A percentile compares a stretch with the other conserved stretches of the same genome.
Evolutionary conservation across 2,113 vertebrate genomes (phyloP).

Genomic region (Isurus oxyrinchus): DNA sequence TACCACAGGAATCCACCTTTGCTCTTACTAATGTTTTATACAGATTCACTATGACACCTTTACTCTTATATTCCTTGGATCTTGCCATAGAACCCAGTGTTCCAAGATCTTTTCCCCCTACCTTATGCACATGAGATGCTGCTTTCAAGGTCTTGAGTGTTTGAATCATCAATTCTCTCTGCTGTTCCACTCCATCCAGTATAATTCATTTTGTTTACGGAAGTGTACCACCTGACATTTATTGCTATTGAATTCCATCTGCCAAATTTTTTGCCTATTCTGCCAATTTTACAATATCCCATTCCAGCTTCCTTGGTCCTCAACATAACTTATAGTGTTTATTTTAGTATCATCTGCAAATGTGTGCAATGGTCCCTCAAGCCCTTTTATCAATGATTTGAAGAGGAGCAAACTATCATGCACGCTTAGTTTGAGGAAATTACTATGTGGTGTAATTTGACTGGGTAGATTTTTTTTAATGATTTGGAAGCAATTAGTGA

Average conservation of each 20-base stretch:
- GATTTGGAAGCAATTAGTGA: not conserved
- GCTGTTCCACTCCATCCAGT: not conserved
- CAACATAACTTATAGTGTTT: not conserved
- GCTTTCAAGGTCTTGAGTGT: not conserved
- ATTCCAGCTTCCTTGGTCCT: not conserved
- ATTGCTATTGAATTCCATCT: not conserved
- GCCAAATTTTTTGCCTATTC: not conserved
- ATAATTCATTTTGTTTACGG: not conserved
- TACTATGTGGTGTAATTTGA: not conserved
- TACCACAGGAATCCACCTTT: not conserved
- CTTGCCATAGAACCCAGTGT: not conserved
- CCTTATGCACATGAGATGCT: not conserved
- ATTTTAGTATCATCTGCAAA: not conserved
- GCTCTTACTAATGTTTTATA: not conserved
- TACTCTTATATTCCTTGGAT: not conserved
- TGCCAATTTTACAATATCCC: not conserved
- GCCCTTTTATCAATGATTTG: not conserved
- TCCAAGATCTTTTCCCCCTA: not conserved
- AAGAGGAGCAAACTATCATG: not conserved
- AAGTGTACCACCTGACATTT: not conserved
- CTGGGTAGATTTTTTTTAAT: not conserved
- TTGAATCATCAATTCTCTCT: not conserved
- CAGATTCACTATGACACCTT: not conserved
- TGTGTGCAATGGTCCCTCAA: too few relatives aligned
- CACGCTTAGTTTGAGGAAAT: not conserved